A percentile compares a stretch with the other conserved stretches of the same genome.
Conservation (phyloP, 2,888 invertebrate species). For the Hirudinaria manillensis region DNA sequence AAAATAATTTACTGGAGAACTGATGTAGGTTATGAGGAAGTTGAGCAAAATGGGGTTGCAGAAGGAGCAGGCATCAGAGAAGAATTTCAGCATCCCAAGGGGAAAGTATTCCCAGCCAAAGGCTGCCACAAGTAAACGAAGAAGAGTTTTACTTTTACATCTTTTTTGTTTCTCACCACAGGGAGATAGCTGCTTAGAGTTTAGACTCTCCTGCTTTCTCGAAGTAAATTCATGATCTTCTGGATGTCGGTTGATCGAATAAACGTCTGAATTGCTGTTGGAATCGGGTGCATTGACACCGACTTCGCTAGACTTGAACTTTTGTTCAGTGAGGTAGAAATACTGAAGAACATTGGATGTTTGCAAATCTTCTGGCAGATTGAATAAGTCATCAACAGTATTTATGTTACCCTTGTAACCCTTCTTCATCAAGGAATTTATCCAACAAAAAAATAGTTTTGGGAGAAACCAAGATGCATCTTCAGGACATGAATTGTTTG, state of each 20-base stretch:
- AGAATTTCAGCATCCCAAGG: conserved; percentile 61
- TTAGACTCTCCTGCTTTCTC: not conserved
- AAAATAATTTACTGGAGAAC: not conserved
- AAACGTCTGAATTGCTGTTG: not conserved
- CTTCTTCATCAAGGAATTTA: conserved; percentile 67
- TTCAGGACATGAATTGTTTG: conserved; percentile 56
- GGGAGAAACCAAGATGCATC: conserved; percentile 68
- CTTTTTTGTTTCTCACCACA: not conserved
- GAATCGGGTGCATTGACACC: not conserved
- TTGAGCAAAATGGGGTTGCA: conserved; percentile 82
- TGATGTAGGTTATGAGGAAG: conserved; percentile 69
- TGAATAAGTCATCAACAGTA: conserved; percentile 53
- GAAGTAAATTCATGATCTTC: conserved; percentile 4
- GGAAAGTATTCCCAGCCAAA: conserved; percentile 51
- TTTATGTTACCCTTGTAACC: conserved; percentile 57
- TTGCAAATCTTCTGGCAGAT: conserved; percentile 46
- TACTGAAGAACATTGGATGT: conserved; percentile 43
- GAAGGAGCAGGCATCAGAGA: conserved; percentile 77
- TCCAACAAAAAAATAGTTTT: conserved; percentile 79
- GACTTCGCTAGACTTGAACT: not conserved
- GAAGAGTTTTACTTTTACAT: conserved; percentile 36
- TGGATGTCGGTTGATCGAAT: not conserved
- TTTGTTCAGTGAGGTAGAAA: not conserved
- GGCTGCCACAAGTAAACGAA: conserved; percentile 45
- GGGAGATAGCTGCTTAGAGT: not conserved